phyloP scores from a whole-genome alignment of 2,113 vertebrate species.

The Aegithalos caudatus region DNA sequence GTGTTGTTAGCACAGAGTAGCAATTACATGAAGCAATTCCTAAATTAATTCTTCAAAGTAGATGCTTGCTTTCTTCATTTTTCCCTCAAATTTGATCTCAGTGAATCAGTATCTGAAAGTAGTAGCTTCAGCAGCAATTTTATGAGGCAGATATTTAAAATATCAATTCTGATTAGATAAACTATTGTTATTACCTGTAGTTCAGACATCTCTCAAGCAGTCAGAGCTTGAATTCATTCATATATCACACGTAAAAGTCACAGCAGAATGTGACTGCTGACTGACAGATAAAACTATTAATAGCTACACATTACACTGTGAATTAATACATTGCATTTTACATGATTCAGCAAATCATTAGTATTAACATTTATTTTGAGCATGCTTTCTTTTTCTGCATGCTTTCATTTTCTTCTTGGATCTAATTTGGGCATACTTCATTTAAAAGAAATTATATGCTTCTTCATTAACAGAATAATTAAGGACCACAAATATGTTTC shows the following conservation, averaged over 20 bases:
- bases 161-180: not conserved
- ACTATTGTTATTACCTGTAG: not conserved
- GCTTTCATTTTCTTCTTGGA: not conserved
- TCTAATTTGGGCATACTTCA: not conserved
- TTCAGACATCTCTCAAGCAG: not conserved
- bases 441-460: not conserved
- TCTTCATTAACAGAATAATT: constrained; percentile 1
- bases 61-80: not conserved
- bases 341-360: not conserved
- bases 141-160: not conserved
- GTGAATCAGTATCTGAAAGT: not conserved
- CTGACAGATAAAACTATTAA: not conserved
- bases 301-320: not conserved
- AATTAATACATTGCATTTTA: not conserved
- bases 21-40: not conserved
- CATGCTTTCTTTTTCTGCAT: not conserved
- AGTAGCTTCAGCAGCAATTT: not conserved
- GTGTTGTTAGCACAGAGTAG: not conserved
- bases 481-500: not conserved
- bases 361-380: not conserved
- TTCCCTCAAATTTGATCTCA: not conserved
- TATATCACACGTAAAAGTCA: not conserved
- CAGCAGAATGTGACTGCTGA: not conserved
- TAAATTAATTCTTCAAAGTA: not conserved
- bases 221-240: not conserved